Conservation (phyloP, 2,888 invertebrate genomes). For the Cephus pygmeus region DNA sequence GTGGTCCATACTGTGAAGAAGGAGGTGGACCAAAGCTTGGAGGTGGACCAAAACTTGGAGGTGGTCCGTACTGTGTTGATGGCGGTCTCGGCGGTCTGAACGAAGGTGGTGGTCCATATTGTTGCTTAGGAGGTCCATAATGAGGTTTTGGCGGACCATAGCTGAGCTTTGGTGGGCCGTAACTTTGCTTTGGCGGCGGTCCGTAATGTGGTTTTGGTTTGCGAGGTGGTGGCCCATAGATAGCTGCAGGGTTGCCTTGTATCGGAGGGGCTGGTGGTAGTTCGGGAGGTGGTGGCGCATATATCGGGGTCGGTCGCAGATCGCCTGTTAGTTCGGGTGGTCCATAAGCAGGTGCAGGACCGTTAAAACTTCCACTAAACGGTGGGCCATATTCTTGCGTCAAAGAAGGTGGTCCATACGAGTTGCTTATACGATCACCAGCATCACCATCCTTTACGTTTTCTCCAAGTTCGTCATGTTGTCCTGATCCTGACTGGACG, state of each 20-base stretch:
- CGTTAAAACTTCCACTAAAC: conserved; percentile 38
- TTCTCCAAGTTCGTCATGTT: conserved; percentile 33
- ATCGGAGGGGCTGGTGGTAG: conserved; percentile 32
- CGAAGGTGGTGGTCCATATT: conserved; percentile 51
- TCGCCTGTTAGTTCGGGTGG: conserved; percentile 63
- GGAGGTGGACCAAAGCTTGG: conserved; percentile 34
- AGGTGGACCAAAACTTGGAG: conserved; percentile 64
- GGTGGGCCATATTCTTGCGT: conserved; percentile 62
- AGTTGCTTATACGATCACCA: conserved; percentile 57
- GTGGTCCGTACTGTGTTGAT: conserved; percentile 37
- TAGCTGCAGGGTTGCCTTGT: conserved; percentile 40
- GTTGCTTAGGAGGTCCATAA: conserved; percentile 67
- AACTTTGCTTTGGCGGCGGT: conserved; percentile 61
- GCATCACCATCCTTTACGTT: conserved; percentile 43
- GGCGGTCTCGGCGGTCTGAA: conserved; percentile 65
- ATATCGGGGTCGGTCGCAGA: conserved; percentile 60
- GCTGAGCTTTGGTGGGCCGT: conserved; percentile 65
- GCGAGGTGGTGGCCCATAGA: conserved; percentile 57
- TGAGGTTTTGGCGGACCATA: conserved; percentile 63
- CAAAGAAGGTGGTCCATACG: conserved; percentile 41
- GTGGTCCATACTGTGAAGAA: conserved; percentile 23
- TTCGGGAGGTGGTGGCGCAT: conserved; percentile 69
- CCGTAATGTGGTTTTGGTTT: conserved; percentile 52
- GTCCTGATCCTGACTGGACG: conserved; percentile 19
- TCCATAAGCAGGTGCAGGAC: conserved; percentile 64